phyloP scores from a whole-genome alignment of 35 echinoderm and acorn worm species.

The Acanthaster planci region DNA sequence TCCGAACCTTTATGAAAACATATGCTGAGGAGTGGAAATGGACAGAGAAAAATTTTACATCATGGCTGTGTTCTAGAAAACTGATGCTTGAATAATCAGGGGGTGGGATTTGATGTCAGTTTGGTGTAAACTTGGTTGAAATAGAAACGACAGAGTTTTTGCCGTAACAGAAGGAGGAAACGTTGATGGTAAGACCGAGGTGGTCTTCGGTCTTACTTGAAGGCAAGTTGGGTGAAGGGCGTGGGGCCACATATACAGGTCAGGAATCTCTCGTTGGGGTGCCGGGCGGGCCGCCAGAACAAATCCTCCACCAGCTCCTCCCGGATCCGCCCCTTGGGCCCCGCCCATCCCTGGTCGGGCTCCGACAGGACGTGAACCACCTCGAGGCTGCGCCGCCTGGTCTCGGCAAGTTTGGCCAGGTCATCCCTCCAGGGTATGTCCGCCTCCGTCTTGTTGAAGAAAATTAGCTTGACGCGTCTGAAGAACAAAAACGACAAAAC shows the following conservation, averaged over 20 bases:
- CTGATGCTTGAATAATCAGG: neutral
- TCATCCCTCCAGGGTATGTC: constrained; percentile 53
- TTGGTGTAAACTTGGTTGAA: neutral
- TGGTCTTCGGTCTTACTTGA: constrained; percentile 21
- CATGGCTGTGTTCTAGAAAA: neutral
- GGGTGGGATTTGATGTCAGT: neutral
- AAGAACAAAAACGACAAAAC: neutral
- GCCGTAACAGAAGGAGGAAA: neutral
- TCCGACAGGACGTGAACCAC: constrained; percentile 50
- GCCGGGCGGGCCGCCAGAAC: neutral
- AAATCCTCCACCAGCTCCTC: constrained; percentile 26
- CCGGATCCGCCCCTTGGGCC: constrained; percentile 36
- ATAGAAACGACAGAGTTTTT: neutral
- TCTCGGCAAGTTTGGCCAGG: neutral
- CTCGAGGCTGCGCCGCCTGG: constrained; percentile 25
- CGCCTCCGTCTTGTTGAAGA: constrained; percentile 64
- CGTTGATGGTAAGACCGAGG: neutral
- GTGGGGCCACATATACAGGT: constrained; percentile 42
- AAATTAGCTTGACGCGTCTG: constrained; percentile 42
- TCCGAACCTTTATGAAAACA: too few relatives aligned
- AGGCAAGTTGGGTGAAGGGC: constrained; percentile 31
- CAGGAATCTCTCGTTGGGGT: neutral
- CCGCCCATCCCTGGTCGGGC: constrained; percentile 19
- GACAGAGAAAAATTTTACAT: too few relatives aligned
- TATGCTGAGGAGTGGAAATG: too few relatives aligned